Percentiles rank a stretch among this genome's conserved stretches.
These are phyloP conservation scores for Acrobasis repandana DNA, from an alignment of 2,888 invertebrate genomes.

Conservation along the genomic window DNA sequence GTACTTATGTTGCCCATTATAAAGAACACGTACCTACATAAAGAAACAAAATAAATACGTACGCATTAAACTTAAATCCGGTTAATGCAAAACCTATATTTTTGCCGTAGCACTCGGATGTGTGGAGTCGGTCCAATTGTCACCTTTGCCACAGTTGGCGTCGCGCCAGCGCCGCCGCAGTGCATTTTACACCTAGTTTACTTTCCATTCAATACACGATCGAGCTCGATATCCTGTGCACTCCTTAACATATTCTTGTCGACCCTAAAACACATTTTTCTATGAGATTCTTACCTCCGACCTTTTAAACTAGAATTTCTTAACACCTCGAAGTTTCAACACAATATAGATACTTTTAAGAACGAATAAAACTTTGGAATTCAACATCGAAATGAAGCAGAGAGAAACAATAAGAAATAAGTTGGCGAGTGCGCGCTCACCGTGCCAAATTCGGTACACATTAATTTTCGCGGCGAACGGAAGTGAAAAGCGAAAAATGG, in stretches of 20 bases:
- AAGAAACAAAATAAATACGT: neutral
- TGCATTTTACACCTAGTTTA: constrained; percentile 28
- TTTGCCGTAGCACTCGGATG: constrained; percentile 7
- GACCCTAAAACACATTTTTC: constrained; percentile 7
- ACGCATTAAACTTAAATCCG: neutral
- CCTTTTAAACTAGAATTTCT: constrained; percentile 2
- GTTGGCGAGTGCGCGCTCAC: constrained; percentile 17
- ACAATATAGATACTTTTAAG: constrained; percentile 4
- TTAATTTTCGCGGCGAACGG: constrained; percentile 43
- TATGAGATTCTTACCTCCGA: neutral
- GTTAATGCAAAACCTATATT: constrained; percentile 19
- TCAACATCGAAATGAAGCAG: constrained; percentile 7
- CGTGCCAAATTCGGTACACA: constrained; percentile 45
- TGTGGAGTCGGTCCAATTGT: constrained; percentile 31
- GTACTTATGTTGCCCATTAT: too few relatives aligned
- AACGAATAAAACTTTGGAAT: constrained; percentile 13
- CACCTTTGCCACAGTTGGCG: constrained; percentile 55
- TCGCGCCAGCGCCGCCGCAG: constrained; percentile 42
- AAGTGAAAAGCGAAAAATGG: constrained; percentile 39
- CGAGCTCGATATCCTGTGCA: constrained; percentile 15
- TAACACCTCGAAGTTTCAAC: constrained; percentile 10
- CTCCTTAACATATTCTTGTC: neutral
- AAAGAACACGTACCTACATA: too few relatives aligned
- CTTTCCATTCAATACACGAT: constrained; percentile 23
- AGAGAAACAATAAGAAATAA: constrained; percentile 18